Evolutionary conservation across 2,113 vertebrate genomes (phyloP), one percentile per base, ranked within the genome.

Genomic region (Strix uralensis): DNA sequence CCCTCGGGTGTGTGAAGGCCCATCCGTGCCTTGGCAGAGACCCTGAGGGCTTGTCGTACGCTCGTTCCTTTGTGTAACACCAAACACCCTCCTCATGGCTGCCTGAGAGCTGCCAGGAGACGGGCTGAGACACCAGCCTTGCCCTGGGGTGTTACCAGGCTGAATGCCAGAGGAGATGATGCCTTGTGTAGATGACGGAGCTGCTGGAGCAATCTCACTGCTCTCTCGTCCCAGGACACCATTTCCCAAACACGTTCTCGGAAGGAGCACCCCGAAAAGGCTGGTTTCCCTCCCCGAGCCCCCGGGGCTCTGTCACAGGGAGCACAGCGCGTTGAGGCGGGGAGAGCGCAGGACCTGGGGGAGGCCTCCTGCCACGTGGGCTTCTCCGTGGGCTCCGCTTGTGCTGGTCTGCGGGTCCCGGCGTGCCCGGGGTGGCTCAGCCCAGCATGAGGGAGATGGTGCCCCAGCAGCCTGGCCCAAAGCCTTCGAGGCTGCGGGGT

Each of bases 71-170:
- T 62, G 4, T 6, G 2, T 4, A 69, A 19, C 22, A 38, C 1
- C 2, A 27, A 26, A 25, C 34, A 4, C 0, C 0, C 23, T 52
- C 30, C 40, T 42, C 15, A 0, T 11, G n/a, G 36, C 36, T 44
- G 29, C 17, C 47, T 14, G 1, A 26, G 69, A 46, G 51, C 69
- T 42, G 36, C 9, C 15, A 47, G 2, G 22, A 61, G 32, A 32
- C 2, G 1, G 23, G 16, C 26, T 57, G 46, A 69, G 57, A 34
- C 66, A 44, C 22, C 1, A 1, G 9, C 57, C 9, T 46, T 52
- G n/a, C 52, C 26, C 86, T 55, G 36, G 70, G 51, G 16, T 0
- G 1, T 52, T 18, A 10, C 27, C 5, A 10, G 58, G 27, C 55
- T 54, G 36, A 55, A 18, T 30, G 34, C 59, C 32, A 20, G 59